Evolutionary conservation across 1,140 invertebrate genomes (phyloP), one percentile per base, ranked within the genome.

Genomic region (Euglossa dilemma): DNA sequence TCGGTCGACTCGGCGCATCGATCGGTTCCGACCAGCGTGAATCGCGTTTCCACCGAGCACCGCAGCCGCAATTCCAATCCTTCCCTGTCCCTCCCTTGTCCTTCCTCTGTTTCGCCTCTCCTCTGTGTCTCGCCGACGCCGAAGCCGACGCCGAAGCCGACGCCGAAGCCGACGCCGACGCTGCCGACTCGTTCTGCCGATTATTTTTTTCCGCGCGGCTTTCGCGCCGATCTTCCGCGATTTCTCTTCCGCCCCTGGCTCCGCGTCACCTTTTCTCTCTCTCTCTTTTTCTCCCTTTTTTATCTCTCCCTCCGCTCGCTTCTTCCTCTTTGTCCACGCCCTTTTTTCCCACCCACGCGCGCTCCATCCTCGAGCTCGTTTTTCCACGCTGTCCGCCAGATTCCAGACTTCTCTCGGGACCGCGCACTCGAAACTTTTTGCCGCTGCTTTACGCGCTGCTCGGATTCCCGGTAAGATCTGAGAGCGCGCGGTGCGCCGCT

Each of bases 1-100:
- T 75, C 70, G 70, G 70, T 74, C 80, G 79, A 81, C 71, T 81
- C 79, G 59, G 47, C 11, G 80, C 72, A 82, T 82, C 80, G 80
- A 82, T 82, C 80, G 80, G 54, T 64, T 82, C 63, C 80, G 63
- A 76, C 80, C 14, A 69, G 45, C 72, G 63, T 67, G 80, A 82
- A 82, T 82, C 80, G 80, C 52, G 72, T 82, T 82, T 75, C 72
- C 72, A 67, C 12, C 36, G 70, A 70, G 71, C 64, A 67, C 63
- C 71, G 80, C 72, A 81, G 52, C 72, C 80, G 59, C 80, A 67
- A 83, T 79, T 72, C 57, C 81, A 47, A 72, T 70, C 50, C 78
- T 64, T 76, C 64, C 45, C 80, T 61, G 18, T 36, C 57, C 20
- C 64, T 36, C 67, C 23, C 47, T 61, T 54, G 67, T 64, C 70